Base-by-base conservation (phyloP, 1,140 invertebrate species). In the Mactra quadrangularis region DNA sequence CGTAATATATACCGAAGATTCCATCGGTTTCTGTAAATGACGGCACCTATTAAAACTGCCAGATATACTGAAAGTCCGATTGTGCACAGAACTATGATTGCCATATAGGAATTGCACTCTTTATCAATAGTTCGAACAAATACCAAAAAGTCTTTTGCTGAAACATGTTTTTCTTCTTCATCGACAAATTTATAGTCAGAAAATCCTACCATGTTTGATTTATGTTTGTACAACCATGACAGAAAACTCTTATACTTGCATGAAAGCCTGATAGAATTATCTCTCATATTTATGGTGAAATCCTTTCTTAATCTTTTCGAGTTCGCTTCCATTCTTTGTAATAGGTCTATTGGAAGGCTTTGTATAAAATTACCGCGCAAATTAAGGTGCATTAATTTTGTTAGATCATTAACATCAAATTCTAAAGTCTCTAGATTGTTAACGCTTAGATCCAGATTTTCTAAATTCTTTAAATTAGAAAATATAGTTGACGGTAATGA, bases 1-100 rank as follows among this genome's bases (percentile, higher is more conserved):
- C 88, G 83, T 52, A 88, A 86, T 3, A 86, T 45, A 74, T 88
- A 89, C 11, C 86, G 53, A 9, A 89, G 55, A 41, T 87, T 89
- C 88, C 88, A 89, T 25, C 62, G 22, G 22, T 79, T 70, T 9
- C 35, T 68, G 25, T 79, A 79, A 17, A 70, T 17, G 3, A 79
- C 7, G 2, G 60, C 77, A 13, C 19, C 62, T 3, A 70, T 11
- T 13, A 70, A 15, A 29, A 59, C 41, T 19, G 47, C 29, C 29
- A 68, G 7, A 29, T 41, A 53, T 22, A 59, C 19, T n/a, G 22
- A 55, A 31, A 77, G 13, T 47, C 74, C 57, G 15, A 77, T 60
- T 11, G 41, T 17, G 22, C 31, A 29, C 1, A 77, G 6, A 19
- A 64, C 41, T 31, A 77, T 77, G 17, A 64, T n/a, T 29, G 47